Evolutionary conservation across 1,140 invertebrate genomes (phyloP).

Genomic region (Hetaerina americana): DNA sequence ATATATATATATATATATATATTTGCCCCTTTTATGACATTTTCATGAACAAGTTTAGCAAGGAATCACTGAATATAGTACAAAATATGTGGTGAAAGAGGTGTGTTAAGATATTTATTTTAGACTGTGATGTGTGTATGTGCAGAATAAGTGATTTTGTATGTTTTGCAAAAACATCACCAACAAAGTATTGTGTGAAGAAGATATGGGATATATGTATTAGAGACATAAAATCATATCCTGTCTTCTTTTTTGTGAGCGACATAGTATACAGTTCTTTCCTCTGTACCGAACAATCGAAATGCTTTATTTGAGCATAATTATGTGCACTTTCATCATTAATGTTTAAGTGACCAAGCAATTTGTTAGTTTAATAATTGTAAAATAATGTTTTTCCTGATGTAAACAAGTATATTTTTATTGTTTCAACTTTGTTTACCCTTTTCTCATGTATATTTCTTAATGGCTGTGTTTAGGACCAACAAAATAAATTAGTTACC

Average conservation of each 20-base stretch:
- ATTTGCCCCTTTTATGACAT: neutral
- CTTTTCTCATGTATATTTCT: neutral
- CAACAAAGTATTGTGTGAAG: neutral
- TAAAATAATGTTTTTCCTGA: neutral
- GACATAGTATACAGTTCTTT: no score
- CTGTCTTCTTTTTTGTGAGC: neutral
- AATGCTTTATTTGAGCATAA: neutral
- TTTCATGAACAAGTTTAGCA: neutral
- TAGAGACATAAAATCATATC: neutral
- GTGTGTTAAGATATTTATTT: neutral
- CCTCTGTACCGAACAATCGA: no score
- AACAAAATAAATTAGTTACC: no score
- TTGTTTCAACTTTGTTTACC: neutral
- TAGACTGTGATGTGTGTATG: neutral
- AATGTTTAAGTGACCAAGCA: neutral
- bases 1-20: neutral
- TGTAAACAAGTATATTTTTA: neutral
- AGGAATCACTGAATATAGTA: neutral
- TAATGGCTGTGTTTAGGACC: neutral
- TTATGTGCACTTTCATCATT: neutral
- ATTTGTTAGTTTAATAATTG: neutral
- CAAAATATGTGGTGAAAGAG: neutral
- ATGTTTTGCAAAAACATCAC: neutral
- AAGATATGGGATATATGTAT: neutral
- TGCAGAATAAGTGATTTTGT: neutral